Evolutionary conservation across 2,797 vertebrate genomes (phyloP), one percentile per base, ranked within the genome.

Genomic region (Pseudocheirus occidentalis): DNA sequence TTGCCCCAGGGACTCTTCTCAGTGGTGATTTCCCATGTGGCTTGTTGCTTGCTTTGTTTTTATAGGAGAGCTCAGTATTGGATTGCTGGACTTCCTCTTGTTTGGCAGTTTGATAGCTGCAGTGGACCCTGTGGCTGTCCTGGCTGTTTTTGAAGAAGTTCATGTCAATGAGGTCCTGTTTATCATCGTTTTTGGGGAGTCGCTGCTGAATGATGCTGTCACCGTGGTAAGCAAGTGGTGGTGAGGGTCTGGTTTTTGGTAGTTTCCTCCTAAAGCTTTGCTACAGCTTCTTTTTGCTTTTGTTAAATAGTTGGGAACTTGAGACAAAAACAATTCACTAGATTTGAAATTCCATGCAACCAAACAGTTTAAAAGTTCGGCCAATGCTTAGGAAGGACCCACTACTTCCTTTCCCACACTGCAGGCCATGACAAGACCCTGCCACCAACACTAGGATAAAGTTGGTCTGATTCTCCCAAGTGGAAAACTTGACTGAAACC

Each of bases 141-240:
- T 99, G 46, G 99, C 99, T 0, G 99, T 99, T 95, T 99, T 99
- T 95, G 99, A 99, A 97, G 99, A 99, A 97, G 99, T 99, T 18
- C 99, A 99, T 0, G 99, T 99, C 97, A 99, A 99, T 0, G 99
- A 99, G 95, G 99, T 99, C 34, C 99, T 99, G 53, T 99, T 99
- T 98, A 99, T 99, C 98, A 98, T 99, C 92, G 99, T 99, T 97
- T 99, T 99, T 52, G 99, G 99, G 97, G 99, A 99, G 98, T 99
- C 99, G 0, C 98, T 99, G 96, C 99, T 99, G 73, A 99, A 99
- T 24, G 99, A 99, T 4, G 99, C 99, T 0, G 99, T 99, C 94
- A 99, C 99, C 0, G 99, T 99, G 99, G 99, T 99, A 94, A 95
- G 99, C 98, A 53, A 0, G 59, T 28, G 5, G 13, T 1, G 11